These are phyloP conservation scores for Drosophila anceps DNA, from an alignment of 2,888 invertebrate species.

Conservation along the genomic window DNA sequence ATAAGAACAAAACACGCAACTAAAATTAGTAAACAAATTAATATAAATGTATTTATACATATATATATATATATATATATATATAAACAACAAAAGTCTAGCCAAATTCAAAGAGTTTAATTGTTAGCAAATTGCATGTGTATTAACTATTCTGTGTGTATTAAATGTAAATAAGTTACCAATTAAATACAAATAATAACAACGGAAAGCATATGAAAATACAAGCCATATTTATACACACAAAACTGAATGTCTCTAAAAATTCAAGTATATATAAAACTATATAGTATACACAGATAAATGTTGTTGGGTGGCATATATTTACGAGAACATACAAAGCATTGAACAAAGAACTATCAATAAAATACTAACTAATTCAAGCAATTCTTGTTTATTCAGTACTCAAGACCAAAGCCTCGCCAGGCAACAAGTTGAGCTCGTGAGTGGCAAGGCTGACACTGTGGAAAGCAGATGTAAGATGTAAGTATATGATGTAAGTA, in stretches of 20 bases:
- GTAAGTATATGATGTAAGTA: not conserved
- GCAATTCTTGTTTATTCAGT: constrained; percentile 16
- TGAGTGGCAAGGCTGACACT: constrained; percentile 10
- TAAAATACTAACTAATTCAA: constrained; percentile 35
- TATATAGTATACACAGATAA: constrained; percentile 32
- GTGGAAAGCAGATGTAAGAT: not conserved
- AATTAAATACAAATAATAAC: constrained; percentile 5
- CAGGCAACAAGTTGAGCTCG: constrained; percentile 25
- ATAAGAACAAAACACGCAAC: constrained; percentile 45
- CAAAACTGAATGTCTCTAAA: constrained; percentile 32
- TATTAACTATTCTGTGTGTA: constrained; percentile 57
- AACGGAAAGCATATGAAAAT: constrained; percentile 27
- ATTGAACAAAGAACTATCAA: constrained; percentile 45
- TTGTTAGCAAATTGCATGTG: constrained; percentile 58
- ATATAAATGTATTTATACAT: not conserved
- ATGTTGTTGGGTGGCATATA: constrained; percentile 65
- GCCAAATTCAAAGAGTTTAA: constrained; percentile 68
- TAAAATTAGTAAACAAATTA: constrained; percentile 27
- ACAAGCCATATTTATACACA: constrained; percentile 29
- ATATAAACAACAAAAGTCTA: constrained; percentile 50
- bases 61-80: not conserved
- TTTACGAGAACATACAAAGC: constrained; percentile 48
- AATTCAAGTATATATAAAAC: constrained; percentile 2
- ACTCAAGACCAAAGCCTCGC: constrained; percentile 50
- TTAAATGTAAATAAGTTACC: constrained; percentile 51